Evolutionary conservation across 37 sponge, comb jelly and placozoan genomes (phyloP).

Genomic region (Agelas oroides): DNA sequence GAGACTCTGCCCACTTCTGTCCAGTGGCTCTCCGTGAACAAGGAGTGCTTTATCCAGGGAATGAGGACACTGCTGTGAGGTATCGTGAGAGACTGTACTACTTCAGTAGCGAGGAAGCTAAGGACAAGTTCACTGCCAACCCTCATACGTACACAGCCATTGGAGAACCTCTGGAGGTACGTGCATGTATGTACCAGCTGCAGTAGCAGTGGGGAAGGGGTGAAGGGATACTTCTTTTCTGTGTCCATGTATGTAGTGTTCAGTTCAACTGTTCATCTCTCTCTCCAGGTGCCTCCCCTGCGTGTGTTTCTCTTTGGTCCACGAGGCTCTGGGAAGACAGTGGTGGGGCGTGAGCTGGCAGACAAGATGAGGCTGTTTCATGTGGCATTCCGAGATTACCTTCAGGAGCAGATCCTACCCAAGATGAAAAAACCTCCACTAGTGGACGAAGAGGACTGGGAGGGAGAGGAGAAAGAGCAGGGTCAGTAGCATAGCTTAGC

Average conservation of each 20-base stretch:
- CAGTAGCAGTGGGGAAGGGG: too few relatives aligned
- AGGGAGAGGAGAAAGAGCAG: conserved; percentile 30
- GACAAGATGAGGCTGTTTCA: conserved; percentile 87
- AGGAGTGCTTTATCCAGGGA: conserved; percentile 85
- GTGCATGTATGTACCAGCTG: not conserved
- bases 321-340: conserved; percentile 83
- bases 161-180: conserved; percentile 60
- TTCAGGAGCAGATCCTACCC: conserved; percentile 86
- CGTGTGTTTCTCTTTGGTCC: conserved; percentile 89
- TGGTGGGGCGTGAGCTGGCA: conserved; percentile 68
- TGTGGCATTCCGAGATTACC: conserved; percentile 83
- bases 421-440: conserved; percentile 83
- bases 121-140: conserved; percentile 75
- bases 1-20: conserved; percentile 89
- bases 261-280: too few relatives aligned
- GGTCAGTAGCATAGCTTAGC: not conserved
- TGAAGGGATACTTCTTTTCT: not conserved
- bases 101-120: conserved; percentile 88
- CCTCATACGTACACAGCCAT: conserved; percentile 54
- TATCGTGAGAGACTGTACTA: conserved; percentile 90
- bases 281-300: conserved; percentile 85
- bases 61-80: conserved; percentile 40
- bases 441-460: conserved; percentile 78
- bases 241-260: not conserved
- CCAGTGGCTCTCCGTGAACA: conserved; percentile 89